These are phyloP conservation scores for Hymenochirus boettgeri DNA, from an alignment of 2,113 vertebrate species.

Conservation along the genomic window DNA sequence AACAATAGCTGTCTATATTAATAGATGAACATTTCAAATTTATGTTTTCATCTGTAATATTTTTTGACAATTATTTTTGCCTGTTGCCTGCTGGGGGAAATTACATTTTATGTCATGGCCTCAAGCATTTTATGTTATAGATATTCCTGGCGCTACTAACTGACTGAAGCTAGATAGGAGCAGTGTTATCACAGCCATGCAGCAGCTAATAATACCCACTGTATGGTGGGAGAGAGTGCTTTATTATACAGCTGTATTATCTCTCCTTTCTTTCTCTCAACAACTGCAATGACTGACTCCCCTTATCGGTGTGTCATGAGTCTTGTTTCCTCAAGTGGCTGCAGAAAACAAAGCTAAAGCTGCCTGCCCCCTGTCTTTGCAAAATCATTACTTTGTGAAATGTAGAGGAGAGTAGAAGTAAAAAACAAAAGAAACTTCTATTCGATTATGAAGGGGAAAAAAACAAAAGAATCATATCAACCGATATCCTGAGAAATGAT, in stretches of 20 bases:
- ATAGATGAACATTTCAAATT: too few relatives aligned
- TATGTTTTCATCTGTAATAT: too few relatives aligned
- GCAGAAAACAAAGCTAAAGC: slow-evolving; percentile 36
- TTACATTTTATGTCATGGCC: too few relatives aligned
- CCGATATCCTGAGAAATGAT: slow-evolving; percentile 37
- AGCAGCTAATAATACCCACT: slow-evolving; percentile 34
- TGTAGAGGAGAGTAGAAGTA: background rate
- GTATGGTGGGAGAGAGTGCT: background rate
- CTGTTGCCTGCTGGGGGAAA: too few relatives aligned
- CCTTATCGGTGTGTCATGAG: slow-evolving; percentile 29
- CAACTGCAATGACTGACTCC: slow-evolving; percentile 6
- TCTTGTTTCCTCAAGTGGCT: background rate
- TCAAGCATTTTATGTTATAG: too few relatives aligned
- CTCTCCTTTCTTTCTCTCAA: slow-evolving; percentile 44
- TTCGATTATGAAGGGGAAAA: slow-evolving; percentile 6
- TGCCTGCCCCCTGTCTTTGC: background rate
- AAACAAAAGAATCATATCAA: slow-evolving; percentile 40
- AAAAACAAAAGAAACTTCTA: slow-evolving; percentile 36
- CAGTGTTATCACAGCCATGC: slow-evolving; percentile 45
- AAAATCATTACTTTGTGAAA: slow-evolving; percentile 10
- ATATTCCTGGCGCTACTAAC: slow-evolving; percentile 11
- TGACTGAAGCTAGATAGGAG: slow-evolving; percentile 15
- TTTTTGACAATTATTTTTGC: too few relatives aligned
- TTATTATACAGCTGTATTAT: slow-evolving; percentile 42
- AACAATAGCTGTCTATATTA: too few relatives aligned